Evolutionary conservation across 2,888 invertebrate species (phyloP).

Genomic region (Alcis repandata): DNA sequence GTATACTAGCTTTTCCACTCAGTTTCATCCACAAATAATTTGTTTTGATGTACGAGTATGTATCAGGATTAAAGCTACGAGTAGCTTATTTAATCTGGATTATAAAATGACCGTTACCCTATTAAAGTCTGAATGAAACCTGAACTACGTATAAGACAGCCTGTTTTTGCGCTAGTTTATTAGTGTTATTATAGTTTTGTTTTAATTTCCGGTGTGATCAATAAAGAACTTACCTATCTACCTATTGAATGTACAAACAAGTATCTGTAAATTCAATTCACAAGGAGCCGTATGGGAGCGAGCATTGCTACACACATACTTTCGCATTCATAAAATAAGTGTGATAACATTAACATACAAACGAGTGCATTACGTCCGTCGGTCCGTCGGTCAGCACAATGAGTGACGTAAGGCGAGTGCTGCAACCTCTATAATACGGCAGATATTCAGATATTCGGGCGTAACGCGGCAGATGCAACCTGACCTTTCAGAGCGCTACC

Average conservation of each 20-base stretch:
- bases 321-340: neutral
- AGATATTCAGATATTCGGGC: slow-evolving; percentile 14
- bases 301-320: neutral
- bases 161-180: too few relatives aligned
- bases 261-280: too few relatives aligned
- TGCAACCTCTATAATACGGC: slow-evolving; percentile 13
- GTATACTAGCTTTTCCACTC: neutral
- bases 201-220: too few relatives aligned
- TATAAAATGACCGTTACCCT: too few relatives aligned
- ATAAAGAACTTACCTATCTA: too few relatives aligned
- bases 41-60: too few relatives aligned
- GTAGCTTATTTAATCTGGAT: too few relatives aligned
- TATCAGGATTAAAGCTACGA: too few relatives aligned
- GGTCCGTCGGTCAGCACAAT: slow-evolving; percentile 20
- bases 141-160: too few relatives aligned
- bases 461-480: slow-evolving; percentile 28
- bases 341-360: slow-evolving; percentile 36
- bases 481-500: slow-evolving; percentile 33
- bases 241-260: too few relatives aligned
- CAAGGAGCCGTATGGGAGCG: neutral
- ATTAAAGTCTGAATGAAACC: too few relatives aligned
- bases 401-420: slow-evolving; percentile 25
- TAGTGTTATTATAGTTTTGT: too few relatives aligned
- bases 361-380: slow-evolving; percentile 33
- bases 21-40: neutral